These are phyloP conservation scores for Argynnis bischoffii DNA, from an alignment of 2,888 invertebrate genomes.

Conservation along the genomic window DNA sequence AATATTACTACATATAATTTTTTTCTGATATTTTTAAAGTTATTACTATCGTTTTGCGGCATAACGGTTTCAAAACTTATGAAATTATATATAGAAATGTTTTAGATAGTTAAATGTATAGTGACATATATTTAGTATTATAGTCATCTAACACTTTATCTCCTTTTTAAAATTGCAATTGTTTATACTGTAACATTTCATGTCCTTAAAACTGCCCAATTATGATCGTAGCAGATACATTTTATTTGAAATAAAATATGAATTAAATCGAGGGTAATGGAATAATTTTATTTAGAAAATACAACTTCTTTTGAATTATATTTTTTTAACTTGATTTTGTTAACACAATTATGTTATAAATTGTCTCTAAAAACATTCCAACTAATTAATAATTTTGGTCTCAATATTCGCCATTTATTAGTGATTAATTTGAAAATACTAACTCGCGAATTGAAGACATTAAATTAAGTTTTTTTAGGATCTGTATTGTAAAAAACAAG, in stretches of 20 bases:
- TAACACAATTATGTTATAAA: not conserved
- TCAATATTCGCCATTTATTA: conserved; percentile 6
- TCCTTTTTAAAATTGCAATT: not conserved
- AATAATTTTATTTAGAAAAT: too few species aligned
- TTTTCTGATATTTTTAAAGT: not conserved
- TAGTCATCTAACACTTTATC: too few species aligned
- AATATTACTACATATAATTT: conserved; percentile 12
- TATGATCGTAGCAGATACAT: too few species aligned
- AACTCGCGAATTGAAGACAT: conserved; percentile 2
- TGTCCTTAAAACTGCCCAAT: too few species aligned
- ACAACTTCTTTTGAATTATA: not conserved
- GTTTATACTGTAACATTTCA: too few species aligned
- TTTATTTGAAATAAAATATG: too few species aligned
- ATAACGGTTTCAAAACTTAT: not conserved
- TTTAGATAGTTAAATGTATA: conserved; percentile 17
- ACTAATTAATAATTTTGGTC: conserved; percentile 6
- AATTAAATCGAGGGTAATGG: too few species aligned
- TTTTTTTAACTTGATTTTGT: not conserved
- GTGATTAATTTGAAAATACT: not conserved
- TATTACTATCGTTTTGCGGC: not conserved
- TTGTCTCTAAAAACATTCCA: conserved; percentile 11
- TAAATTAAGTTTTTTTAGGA: not conserved
- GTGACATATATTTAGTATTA: too few species aligned
- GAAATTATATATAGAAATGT: conserved; percentile 5
- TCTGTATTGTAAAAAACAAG: conserved; percentile 7